A percentile compares a stretch with the other conserved stretches of the same genome.
phyloP scores from a whole-genome alignment of 2,113 vertebrate genomes.

The Neodontobutis hainanensis region DNA sequence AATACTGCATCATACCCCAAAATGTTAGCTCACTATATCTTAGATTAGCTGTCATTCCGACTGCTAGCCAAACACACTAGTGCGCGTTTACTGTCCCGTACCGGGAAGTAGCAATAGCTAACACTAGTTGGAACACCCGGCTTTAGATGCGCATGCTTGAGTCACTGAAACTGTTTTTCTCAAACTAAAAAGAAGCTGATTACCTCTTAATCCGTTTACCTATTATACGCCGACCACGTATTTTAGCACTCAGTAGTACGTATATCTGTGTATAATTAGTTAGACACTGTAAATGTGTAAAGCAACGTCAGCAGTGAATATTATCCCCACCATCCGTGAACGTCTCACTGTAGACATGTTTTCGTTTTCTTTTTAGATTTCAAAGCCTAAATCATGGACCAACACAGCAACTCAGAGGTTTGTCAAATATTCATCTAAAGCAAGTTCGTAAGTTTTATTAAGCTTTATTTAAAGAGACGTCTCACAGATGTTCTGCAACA shows the following conservation, averaged over 20 bases:
- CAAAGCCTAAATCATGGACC: constrained; percentile 71
- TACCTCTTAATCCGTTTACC: too few species aligned
- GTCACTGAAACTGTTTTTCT: too few species aligned
- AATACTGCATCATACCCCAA: neutral
- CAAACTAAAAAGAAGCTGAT: neutral
- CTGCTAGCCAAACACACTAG: constrained; percentile 24
- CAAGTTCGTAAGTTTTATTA: constrained; percentile 14
- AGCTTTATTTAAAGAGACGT: neutral
- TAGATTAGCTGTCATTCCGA: constrained; percentile 38
- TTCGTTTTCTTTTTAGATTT: constrained; percentile 36
- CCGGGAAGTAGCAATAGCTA: constrained; percentile 27
- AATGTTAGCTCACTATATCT: constrained; percentile 41
- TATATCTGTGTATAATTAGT: neutral
- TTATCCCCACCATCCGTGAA: constrained; percentile 19
- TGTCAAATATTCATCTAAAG: constrained; percentile 3
- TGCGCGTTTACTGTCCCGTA: neutral
- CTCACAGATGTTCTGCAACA: neutral
- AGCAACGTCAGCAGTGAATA: constrained; percentile 57
- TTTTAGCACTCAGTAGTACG: neutral
- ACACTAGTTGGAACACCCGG: neutral
- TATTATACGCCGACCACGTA: too few species aligned
- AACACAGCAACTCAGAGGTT: constrained; percentile 76
- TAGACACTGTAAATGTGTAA: constrained; percentile 9
- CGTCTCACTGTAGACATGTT: constrained; percentile 17
- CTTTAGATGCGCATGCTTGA: neutral